Base-by-base conservation (phyloP, 2,888 invertebrate genomes). In the Lochmaea crataegi region DNA sequence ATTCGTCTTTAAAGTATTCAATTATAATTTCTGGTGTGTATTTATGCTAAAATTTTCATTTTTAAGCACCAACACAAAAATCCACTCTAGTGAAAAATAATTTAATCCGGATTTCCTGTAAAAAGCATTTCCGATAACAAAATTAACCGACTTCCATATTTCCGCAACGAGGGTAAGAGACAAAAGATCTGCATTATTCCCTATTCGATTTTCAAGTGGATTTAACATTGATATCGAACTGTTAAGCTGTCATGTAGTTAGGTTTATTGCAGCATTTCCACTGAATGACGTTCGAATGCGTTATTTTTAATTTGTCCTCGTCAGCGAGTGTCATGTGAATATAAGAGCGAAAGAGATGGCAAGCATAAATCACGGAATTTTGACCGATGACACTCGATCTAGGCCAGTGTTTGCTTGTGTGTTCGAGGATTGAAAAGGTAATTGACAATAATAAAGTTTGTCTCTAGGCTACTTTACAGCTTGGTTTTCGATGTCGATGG, bases 171-270 rank as follows among this genome's bases (percentile, higher is more conserved):
- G 56, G 41, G 32, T 32, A 32, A 32, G 53, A 63, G 22, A 63
- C 69, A 69, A 69, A 68, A 69, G 63, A 53, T 51, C 57, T 48
- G 70, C 64, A 70, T 64, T 70, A 64, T 70, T 64, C 53, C 70
- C 64, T 42, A 69, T 69, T 70, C 70, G 45, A 61, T 57, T 70
- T 64, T 57, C 56, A 64, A 70, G 65, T 70, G 70, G 56, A 64
- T 65, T 64, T 63, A 63, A 63, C 63, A 63, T 69, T 16, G 45
- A 70, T 70, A 70, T 70, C 42, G 56, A 57, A 53, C 32, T 57
- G 70, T 70, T 70, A 56, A 64, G 64, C 64, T 70, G 70, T 70
- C 70, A 70, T 65, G 70, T 70, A 70, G 70, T 70, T 32, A 48
- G 41, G 64, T 70, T 70, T 70, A 70, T 70, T 64, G 70, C 70